Evolutionary conservation across 2,888 invertebrate genomes (phyloP), one percentile per base, ranked within the genome.

Genomic region (Cephus runcator): DNA sequence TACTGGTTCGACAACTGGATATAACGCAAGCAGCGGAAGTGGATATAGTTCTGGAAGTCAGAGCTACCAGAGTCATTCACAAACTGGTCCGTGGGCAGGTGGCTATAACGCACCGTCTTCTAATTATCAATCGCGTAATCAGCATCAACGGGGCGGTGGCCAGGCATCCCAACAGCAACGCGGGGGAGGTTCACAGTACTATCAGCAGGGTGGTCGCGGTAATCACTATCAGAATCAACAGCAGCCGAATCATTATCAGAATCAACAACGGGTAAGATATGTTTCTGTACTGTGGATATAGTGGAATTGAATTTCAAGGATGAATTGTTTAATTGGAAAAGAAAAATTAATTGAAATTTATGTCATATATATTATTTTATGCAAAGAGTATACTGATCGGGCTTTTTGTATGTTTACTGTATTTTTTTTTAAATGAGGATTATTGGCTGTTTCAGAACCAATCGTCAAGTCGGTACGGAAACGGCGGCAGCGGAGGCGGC

Each of bases 401-500:
- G 0, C 34, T 74, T 40, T 4, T 40, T 6, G 0, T 4, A 6
- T 23, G 9, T 40, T 40, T 12, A 15, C 3, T 40, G 6, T 40
- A 40, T 15, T 15, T 40, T 15, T 23, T 15, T 23, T 40, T 2
- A 0, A 34, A 15, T 23, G 23, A 40, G 6, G 40, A 40, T 40
- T 23, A 6, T 23, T 23, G 40, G 36, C 69, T 84, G 76, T 86
- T 87, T 76, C 76, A 89, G 89, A 87, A 86, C 81, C 85, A 88
- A 73, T 84, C 85, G 11, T 79, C 83, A 34, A 84, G 86, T 83
- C 87, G 87, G 75, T 85, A 85, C 73, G 86, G 87, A 31, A 83
- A 79, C 12, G 83, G 84, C 69, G 81, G 77, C 11, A 78, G 81
- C 11, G 82, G 84, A 3, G 35, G 35, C 6, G 79, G 76, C 75